Evolutionary conservation across 2,888 invertebrate genomes (phyloP), one percentile per base, ranked within the genome.

Genomic region (Ecliptopera silaceata): DNA sequence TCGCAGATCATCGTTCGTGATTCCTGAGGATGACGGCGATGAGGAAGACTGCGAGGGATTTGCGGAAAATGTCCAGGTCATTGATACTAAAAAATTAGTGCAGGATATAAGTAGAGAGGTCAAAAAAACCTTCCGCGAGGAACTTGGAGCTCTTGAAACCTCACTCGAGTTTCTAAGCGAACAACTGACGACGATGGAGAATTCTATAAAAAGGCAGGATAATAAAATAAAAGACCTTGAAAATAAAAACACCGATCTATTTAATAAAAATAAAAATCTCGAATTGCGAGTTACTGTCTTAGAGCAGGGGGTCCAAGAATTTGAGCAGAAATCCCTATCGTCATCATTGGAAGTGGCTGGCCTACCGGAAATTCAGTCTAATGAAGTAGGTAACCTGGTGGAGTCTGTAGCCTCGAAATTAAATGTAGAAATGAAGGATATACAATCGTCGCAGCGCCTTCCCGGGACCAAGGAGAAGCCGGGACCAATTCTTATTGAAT

Each of bases 41-140:
- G 65, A 64, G 31, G 39, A 50, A 8, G 36, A 42, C 4, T 34
- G 11, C 13, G 50, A 46, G 4, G 41, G 50, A 5, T 53, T 42
- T 38, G 10, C 18, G 12, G 18, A 5, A 5, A 57, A 41, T 2
- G 15, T 64, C 13, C 64, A 66, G 38, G 45, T 61, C 0, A 60
- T 53, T 3, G 53, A 53, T 13, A 18, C 47, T 10, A 20, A 17
- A 22, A 53, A 53, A 12, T 32, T 52, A 11, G 45, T 41, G 0
- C 26, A 39, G 15, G 52, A 52, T 11, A 53, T 53, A 13, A 53
- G 58, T 22, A 51, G 63, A 4, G 63, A 66, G 36, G 3, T 66
- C 13, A 63, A 66, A 42, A 69, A 64, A 50, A 64, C 62, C 1
- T 59, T 66, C n/a, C 38, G 49, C 29, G 63, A 65, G 15, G 65